Percentiles rank a stretch among this genome's conserved stretches.
Conservation (phyloP, 1,140 invertebrate genomes). For the Drosophila santomea region DNA sequence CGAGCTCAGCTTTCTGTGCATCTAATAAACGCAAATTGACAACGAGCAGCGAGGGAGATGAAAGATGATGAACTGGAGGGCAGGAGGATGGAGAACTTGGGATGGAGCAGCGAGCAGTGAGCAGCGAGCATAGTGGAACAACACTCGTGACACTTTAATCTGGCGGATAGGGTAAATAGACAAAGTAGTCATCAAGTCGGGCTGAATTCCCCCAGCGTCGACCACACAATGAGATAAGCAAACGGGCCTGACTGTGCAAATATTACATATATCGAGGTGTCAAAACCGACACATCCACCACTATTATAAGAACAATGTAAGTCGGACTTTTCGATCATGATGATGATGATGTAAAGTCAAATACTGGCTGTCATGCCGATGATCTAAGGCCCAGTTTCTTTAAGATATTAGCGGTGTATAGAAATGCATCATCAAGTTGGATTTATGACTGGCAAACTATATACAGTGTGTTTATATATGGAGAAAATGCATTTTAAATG, state of each 20-base stretch:
- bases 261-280: constrained; percentile 36
- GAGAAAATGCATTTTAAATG: background rate
- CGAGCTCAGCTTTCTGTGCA: constrained; percentile 42
- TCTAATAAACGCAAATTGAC: constrained; percentile 78
- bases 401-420: constrained; percentile 20
- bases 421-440: constrained; percentile 6
- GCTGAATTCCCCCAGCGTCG: constrained; percentile 18
- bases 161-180: constrained; percentile 64
- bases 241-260: constrained; percentile 36
- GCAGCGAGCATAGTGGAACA: constrained; percentile 18
- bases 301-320: constrained; percentile 40
- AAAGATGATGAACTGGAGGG: background rate
- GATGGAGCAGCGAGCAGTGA: background rate
- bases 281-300: constrained; percentile 26
- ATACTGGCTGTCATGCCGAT: constrained; percentile 10
- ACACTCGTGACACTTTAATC: constrained; percentile 74
- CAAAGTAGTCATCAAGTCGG: constrained; percentile 58
- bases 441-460: background rate
- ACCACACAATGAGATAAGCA: constrained; percentile 40
- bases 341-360: constrained; percentile 27
- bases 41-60: constrained; percentile 9
- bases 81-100: background rate
- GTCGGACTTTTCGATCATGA: constrained; percentile 2
- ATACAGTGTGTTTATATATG: background rate
- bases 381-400: constrained; percentile 8